Percentiles rank a stretch among this genome's conserved stretches.
phyloP scores from a whole-genome alignment of 1,140 invertebrate species.

The Halictus rubicundus region DNA sequence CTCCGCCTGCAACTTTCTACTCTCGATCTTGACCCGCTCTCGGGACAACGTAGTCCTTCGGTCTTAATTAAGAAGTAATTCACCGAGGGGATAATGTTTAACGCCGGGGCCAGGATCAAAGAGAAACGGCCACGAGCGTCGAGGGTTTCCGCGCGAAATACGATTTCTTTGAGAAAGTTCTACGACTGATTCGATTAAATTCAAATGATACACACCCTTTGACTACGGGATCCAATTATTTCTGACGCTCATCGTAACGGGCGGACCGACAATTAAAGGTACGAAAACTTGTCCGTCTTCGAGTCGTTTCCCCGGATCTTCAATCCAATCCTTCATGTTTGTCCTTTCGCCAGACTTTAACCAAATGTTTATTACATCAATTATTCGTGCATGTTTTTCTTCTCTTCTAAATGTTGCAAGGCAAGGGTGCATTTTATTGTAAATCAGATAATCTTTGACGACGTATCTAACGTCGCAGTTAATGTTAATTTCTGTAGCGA shows the following conservation, averaged over 20 bases:
- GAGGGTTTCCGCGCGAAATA: constrained; percentile 63
- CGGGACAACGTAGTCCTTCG: constrained; percentile 10
- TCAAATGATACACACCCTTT: constrained; percentile 66
- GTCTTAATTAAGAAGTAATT: constrained; percentile 61
- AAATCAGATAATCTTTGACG: too few species aligned
- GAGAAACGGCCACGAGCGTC: constrained; percentile 38
- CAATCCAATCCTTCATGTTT: background rate
- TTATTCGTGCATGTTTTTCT: background rate
- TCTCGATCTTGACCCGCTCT: constrained; percentile 25
- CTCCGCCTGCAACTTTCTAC: constrained; percentile 14
- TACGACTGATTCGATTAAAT: constrained; percentile 70
- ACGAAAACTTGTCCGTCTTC: constrained; percentile 45
- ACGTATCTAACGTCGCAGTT: too few species aligned
- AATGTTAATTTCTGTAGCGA: too few species aligned
- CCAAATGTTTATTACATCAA: background rate
- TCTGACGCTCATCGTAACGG: constrained; percentile 70
- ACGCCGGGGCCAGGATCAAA: constrained; percentile 42
- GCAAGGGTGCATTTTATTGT: too few species aligned
- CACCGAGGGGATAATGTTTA: constrained; percentile 48
- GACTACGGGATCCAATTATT: constrained; percentile 76
- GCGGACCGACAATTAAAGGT: constrained; percentile 73
- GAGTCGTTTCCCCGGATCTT: background rate
- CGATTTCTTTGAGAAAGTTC: constrained; percentile 60
- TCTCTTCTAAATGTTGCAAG: too few species aligned
- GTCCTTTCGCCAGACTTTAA: background rate